phyloP scores from a whole-genome alignment of 64 coral and sea anemone genomes.

The Pachyseris speciosa region DNA sequence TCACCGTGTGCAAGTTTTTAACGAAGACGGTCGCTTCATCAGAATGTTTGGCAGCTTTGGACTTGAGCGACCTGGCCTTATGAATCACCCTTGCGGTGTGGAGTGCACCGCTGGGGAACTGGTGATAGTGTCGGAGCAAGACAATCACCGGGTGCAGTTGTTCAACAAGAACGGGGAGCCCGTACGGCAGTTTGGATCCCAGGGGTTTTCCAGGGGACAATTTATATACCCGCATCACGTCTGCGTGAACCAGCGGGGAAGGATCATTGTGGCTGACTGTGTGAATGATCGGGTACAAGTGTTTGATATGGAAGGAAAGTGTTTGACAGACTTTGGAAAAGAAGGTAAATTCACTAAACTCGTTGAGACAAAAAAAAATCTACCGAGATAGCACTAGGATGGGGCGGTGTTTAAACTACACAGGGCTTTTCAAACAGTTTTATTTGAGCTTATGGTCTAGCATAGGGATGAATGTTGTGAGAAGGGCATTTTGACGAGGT shows the following conservation, averaged over 20 bases:
- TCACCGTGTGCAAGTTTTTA: slow-evolving; percentile 92
- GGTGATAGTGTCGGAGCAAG: slow-evolving; percentile 89
- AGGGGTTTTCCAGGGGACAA: slow-evolving; percentile 84
- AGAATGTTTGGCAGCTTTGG: slow-evolving; percentile 87
- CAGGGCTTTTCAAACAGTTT: no score
- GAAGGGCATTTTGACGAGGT: no score
- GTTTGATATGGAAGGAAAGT: slow-evolving; percentile 89
- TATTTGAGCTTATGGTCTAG: no score
- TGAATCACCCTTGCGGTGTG: slow-evolving; percentile 94
- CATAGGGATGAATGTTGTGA: no score
- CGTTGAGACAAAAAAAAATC: no score
- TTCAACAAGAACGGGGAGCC: slow-evolving; percentile 84
- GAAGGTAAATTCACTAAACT: slow-evolving; percentile 81
- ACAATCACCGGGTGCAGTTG: slow-evolving; percentile 89
- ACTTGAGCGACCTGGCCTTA: slow-evolving; percentile 32
- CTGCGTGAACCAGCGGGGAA: slow-evolving; percentile 68
- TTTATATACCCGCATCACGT: slow-evolving; percentile 97
- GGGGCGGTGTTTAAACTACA: no score
- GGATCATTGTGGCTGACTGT: slow-evolving; percentile 86
- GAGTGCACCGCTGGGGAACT: slow-evolving; percentile 80
- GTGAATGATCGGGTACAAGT: slow-evolving; percentile 96
- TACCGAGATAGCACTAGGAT: no score
- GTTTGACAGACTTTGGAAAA: slow-evolving; percentile 85
- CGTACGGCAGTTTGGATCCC: slow-evolving; percentile 83
- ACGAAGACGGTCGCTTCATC: slow-evolving; percentile 96